phyloP scores from a whole-genome alignment of 2,797 vertebrate genomes.

The Mallotus villosus region DNA sequence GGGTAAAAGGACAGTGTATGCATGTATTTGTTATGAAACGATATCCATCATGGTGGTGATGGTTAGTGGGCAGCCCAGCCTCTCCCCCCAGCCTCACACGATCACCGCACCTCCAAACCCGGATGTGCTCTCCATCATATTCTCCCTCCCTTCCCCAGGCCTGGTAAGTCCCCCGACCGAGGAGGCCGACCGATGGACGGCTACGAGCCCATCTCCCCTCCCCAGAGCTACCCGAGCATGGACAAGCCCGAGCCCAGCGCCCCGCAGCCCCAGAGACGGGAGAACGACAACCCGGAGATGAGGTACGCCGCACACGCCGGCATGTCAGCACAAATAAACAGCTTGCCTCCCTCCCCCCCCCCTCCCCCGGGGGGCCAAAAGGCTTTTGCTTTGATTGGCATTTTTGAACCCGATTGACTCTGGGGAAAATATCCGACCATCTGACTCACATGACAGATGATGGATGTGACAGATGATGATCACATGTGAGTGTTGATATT shows the following conservation, averaged over 20 bases:
- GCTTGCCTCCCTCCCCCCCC: too few relatives aligned
- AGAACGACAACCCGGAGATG: slow-evolving; percentile 86
- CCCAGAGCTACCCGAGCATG: slow-evolving; percentile 84
- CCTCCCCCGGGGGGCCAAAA: background rate
- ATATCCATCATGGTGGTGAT: too few relatives aligned
- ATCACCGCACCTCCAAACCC: background rate
- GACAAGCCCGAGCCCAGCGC: slow-evolving; percentile 87
- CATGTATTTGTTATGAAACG: too few relatives aligned
- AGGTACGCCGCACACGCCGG: slow-evolving; percentile 71
- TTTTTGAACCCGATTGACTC: background rate
- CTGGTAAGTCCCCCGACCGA: slow-evolving; percentile 95
- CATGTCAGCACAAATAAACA: too few relatives aligned
- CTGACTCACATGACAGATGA: too few relatives aligned
- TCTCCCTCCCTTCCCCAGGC: slow-evolving; percentile 66
- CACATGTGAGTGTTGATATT: slow-evolving; percentile 5
- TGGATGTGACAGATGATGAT: background rate
- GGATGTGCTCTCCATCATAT: background rate
- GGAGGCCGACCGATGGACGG: slow-evolving; percentile 85
- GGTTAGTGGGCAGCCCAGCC: too few relatives aligned
- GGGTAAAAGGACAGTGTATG: too few relatives aligned
- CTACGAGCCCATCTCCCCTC: slow-evolving; percentile 97
- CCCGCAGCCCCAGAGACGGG: slow-evolving; percentile 82
- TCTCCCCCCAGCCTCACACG: background rate
- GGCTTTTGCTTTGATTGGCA: background rate
- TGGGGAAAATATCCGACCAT: too few relatives aligned